Conservation (phyloP, 1,140 invertebrate genomes). For the Magallana ariakensis region DNA sequence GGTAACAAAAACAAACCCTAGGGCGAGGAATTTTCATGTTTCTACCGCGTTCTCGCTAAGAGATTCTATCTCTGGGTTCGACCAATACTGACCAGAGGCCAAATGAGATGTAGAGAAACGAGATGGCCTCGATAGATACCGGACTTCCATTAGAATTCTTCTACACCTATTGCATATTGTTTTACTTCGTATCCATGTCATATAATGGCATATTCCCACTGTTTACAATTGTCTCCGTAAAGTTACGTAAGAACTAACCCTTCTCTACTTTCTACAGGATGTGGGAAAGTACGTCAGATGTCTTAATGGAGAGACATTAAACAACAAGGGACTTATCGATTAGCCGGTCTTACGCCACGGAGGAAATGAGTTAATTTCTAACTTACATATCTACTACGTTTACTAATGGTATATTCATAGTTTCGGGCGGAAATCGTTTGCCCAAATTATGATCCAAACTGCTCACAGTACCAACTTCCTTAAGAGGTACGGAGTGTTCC, state of each 20-base stretch:
- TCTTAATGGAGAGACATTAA: not conserved
- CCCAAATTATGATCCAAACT: constrained; percentile 1
- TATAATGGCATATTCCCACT: not conserved
- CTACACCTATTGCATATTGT: not conserved
- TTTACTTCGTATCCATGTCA: not conserved
- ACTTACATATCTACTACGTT: constrained; percentile 18
- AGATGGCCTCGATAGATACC: constrained; percentile 8
- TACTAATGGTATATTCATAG: constrained; percentile 30
- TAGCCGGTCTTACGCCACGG: not conserved
- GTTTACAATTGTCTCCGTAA: not conserved
- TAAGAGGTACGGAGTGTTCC: not conserved
- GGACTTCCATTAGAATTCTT: not conserved
- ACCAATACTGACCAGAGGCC: not conserved
- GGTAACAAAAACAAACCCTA: not conserved
- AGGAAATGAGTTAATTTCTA: constrained; percentile 38
- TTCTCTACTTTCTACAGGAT: not conserved
- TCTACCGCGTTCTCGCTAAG: not conserved
- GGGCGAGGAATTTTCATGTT: constrained; percentile 10
- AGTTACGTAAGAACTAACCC: not conserved
- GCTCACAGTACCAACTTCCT: constrained; percentile 1
- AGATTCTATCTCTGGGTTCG: constrained; percentile 2
- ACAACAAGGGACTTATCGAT: constrained; percentile 7
- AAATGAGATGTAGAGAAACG: not conserved
- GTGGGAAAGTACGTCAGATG: not conserved
- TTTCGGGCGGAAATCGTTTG: constrained; percentile 6